phyloP scores from a whole-genome alignment of 1,140 invertebrate genomes.

The Dreissena rostriformis region DNA sequence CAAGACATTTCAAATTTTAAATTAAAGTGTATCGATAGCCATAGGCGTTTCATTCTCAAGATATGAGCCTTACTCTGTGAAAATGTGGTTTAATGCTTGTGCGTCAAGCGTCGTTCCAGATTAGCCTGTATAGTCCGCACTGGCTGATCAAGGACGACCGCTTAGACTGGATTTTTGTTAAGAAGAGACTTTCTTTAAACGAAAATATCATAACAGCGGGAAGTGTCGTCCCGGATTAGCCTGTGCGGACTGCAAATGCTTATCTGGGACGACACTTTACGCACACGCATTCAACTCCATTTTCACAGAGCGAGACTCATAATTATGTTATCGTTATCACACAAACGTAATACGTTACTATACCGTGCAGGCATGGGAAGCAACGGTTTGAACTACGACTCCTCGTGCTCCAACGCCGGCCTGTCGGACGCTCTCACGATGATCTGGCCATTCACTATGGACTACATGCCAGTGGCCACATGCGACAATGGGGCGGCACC shows the following conservation, averaged over 20 bases:
- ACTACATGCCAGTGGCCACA: conserved; percentile 31
- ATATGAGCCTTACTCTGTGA: too few species aligned
- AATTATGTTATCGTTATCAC: neutral
- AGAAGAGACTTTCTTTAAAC: too few species aligned
- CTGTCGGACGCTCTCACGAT: conserved; percentile 8
- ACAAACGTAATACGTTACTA: neutral
- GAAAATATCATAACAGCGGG: too few species aligned
- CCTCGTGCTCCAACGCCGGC: conserved; percentile 36
- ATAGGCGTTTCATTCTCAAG: neutral
- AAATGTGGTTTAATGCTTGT: too few species aligned
- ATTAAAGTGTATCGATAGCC: neutral
- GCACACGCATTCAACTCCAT: too few species aligned
- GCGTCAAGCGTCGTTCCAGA: too few species aligned
- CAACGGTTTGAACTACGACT: conserved; percentile 37
- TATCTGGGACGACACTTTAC: too few species aligned
- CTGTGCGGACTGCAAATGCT: too few species aligned
- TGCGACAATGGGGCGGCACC: conserved; percentile 44
- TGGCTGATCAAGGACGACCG: too few species aligned
- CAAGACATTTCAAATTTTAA: neutral
- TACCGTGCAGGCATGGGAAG: conserved; percentile 16
- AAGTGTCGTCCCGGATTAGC: too few species aligned
- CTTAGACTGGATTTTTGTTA: too few species aligned
- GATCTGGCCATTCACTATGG: conserved; percentile 49
- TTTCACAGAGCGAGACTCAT: neutral
- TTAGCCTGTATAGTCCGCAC: too few species aligned